Evolutionary conservation across 2,797 vertebrate species (phyloP).

Genomic region (Ctenochaetus hawaiiensis): DNA sequence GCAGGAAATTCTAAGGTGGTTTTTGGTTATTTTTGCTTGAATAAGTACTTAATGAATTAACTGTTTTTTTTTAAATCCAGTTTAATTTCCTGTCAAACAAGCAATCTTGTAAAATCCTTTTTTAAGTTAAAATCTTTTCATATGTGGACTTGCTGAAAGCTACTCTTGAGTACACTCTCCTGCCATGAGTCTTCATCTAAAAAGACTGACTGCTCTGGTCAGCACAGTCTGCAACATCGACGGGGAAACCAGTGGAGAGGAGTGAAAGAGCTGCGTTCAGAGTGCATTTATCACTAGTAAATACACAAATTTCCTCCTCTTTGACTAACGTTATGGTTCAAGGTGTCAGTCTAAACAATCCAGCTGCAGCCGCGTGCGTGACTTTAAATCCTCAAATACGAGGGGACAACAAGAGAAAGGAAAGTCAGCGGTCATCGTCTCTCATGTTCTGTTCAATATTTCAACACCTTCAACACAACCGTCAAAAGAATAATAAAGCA

Average conservation of each 20-base stretch:
- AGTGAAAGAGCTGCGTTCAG: slow-evolving; percentile 66
- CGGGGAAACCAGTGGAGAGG: slow-evolving; percentile 65
- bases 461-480: slow-evolving; percentile 87
- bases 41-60: not conserved
- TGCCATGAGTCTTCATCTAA: slow-evolving; percentile 13
- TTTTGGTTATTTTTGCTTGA: not conserved
- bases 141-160: not conserved
- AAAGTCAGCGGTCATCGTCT: slow-evolving; percentile 85
- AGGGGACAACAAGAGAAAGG: slow-evolving; percentile 68
- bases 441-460: slow-evolving; percentile 90
- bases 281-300: slow-evolving; percentile 83
- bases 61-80: not conserved
- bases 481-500: slow-evolving; percentile 89
- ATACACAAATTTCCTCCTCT: slow-evolving; percentile 82
- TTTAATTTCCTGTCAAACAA: not conserved
- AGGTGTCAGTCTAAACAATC: slow-evolving; percentile 91
- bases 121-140: not conserved
- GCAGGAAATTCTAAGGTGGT: not conserved
- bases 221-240: slow-evolving; percentile 26
- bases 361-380: slow-evolving; percentile 79
- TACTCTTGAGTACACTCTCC: not conserved
- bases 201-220: slow-evolving; percentile 34
- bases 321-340: slow-evolving; percentile 86
- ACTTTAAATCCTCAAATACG: slow-evolving; percentile 70
- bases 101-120: not conserved